Evolutionary conservation across 2,888 invertebrate genomes (phyloP), one percentile per base, ranked within the genome.

Genomic region (Volucella bombylans): DNA sequence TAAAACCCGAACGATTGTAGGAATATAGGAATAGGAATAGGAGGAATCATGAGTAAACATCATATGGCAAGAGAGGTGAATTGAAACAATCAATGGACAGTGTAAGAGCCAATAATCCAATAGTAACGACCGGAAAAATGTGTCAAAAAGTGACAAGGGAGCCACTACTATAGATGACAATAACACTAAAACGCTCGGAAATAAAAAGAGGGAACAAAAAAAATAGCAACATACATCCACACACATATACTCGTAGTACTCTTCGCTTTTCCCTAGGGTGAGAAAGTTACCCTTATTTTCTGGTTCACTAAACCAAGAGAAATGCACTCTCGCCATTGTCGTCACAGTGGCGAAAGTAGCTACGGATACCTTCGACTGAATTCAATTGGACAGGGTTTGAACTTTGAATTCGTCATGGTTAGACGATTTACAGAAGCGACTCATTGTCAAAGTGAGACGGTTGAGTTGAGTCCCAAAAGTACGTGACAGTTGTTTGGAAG

Each of bases 61-160:
- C 59, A 3, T 31, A n/a, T n/a, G 39, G 18, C n/a, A 47, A 38
- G 10, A 31, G 50, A 73, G 47, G 62, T 59, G 57, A 65, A 65
- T 68, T 64, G 59, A 49, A 78, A 61, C 59, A 82, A 79, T 65
- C 77, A 82, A 64, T 78, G 83, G 59, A 23, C 39, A 39, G 69
- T 49, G 64, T 57, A 49, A 59, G 57, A 47, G 43, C 15, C 55
- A 47, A 50, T 78, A 68, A 69, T 74, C 68, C 54, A 47, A 67
- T 61, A 71, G 69, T 71, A 72, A 61, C 67, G 62, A 73, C 59
- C 55, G 43, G 45, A 67, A 62, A 45, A 77, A 79, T 72, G 69
- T 74, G 82, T 68, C 62, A 62, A 47, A 64, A 72, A 57, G 50
- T 68, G 61, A 62, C 47, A 54, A 72, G 55, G 39, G 45, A 61